phyloP scores from a whole-genome alignment of 2,113 vertebrate genomes.

The Gadus chalcogrammus region DNA sequence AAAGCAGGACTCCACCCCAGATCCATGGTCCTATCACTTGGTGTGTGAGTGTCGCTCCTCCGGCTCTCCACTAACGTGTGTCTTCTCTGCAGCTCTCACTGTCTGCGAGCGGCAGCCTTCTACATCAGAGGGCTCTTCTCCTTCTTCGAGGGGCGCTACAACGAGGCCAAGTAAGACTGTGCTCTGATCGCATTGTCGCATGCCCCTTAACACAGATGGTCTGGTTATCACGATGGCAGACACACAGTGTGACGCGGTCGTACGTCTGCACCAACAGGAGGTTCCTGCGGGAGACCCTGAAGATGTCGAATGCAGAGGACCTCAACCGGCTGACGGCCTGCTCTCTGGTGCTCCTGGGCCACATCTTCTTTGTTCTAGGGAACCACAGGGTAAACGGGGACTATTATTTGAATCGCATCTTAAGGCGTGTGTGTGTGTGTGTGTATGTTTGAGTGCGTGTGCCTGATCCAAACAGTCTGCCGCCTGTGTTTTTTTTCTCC shows the following conservation, averaged over 20 bases:
- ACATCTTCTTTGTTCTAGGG: constrained; percentile 96
- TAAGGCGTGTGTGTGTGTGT: too few relatives aligned
- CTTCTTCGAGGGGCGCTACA: constrained; percentile 98
- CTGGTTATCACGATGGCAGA: too few relatives aligned
- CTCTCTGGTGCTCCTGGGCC: constrained; percentile 93
- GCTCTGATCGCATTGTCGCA: too few relatives aligned
- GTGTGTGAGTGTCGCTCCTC: too few relatives aligned
- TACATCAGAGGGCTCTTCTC: constrained; percentile 97
- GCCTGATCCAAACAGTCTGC: too few relatives aligned
- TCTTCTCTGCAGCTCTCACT: constrained; percentile 79
- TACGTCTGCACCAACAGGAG: constrained; percentile 72
- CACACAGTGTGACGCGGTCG: background rate
- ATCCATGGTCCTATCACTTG: too few relatives aligned
- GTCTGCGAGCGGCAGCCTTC: constrained; percentile 93
- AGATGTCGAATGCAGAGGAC: constrained; percentile 98
- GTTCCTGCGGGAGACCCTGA: constrained; percentile 94
- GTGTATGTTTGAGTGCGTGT: too few relatives aligned
- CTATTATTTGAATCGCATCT: too few relatives aligned
- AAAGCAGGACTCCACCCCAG: constrained; percentile 38
- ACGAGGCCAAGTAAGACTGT: constrained; percentile 90
- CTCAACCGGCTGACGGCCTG: constrained; percentile 94
- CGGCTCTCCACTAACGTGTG: background rate
- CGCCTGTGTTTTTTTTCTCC: background rate
- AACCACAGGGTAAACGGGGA: constrained; percentile 84
- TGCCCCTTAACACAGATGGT: too few relatives aligned